Percentiles rank a stretch among this genome's conserved stretches.
Evolutionary conservation across 1,140 invertebrate species (phyloP).

Genomic region (Brachionus paranguensis): DNA sequence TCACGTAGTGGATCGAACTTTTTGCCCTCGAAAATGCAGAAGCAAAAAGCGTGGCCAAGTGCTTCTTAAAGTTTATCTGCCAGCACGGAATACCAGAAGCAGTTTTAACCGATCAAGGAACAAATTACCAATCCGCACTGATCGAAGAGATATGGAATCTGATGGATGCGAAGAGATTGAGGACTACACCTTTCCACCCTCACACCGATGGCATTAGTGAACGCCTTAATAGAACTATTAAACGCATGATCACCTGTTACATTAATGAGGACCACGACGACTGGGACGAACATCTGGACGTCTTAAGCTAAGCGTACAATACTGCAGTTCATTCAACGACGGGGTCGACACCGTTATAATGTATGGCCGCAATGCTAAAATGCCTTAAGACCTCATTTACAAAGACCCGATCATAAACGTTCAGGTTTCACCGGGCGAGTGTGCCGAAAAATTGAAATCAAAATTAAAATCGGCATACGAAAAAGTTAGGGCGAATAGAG

Average conservation of each 20-base stretch:
- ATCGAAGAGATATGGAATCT: slow-evolving; percentile 42
- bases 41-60: slow-evolving; percentile 48
- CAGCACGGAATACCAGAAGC: slow-evolving; percentile 49
- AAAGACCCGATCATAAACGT: background rate
- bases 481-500: background rate
- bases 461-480: background rate
- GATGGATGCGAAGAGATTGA: slow-evolving; percentile 40
- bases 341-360: background rate
- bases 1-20: slow-evolving; percentile 47
- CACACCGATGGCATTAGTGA: slow-evolving; percentile 42
- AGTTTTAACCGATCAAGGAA: slow-evolving; percentile 50
- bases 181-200: slow-evolving; percentile 43
- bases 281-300: background rate
- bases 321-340: background rate
- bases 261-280: background rate
- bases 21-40: slow-evolving; percentile 42
- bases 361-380: background rate
- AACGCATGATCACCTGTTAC: background rate
- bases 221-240: background rate
- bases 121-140: slow-evolving; percentile 42
- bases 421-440: background rate
- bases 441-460: background rate
- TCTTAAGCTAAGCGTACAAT: background rate
- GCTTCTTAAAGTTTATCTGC: slow-evolving; percentile 47
- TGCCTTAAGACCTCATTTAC: background rate